A percentile compares a stretch with the other conserved stretches of the same genome.
Conservation (phyloP, 2,797 vertebrate genomes). For the Rhynchotus rufescens region DNA sequence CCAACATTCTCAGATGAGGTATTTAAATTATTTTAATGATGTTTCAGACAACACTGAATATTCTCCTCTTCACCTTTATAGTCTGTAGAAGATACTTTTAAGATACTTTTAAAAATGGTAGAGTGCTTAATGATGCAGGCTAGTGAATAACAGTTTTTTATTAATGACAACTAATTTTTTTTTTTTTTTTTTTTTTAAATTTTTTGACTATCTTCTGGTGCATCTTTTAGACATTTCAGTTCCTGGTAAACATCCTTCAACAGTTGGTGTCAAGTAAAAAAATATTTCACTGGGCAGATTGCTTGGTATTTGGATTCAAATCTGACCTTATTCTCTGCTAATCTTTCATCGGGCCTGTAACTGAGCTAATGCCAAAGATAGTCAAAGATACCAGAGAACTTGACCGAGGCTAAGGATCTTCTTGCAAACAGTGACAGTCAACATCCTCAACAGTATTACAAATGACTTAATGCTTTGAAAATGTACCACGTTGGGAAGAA, state of each 20-base stretch:
- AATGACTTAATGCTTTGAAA: not conserved
- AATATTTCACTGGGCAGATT: constrained; percentile 1
- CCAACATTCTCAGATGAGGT: not conserved
- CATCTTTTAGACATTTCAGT: not conserved
- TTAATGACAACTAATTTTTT: not conserved
- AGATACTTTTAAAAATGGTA: not conserved
- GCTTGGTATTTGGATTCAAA: not conserved
- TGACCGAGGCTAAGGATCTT: not conserved
- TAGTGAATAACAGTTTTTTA: not conserved
- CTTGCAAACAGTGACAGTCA: not conserved
- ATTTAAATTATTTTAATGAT: not conserved
- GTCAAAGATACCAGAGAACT: not conserved
- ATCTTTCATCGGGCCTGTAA: not conserved
- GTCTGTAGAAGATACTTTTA: not conserved
- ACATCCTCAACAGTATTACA: not conserved
- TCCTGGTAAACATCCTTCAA: not conserved
- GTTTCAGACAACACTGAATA: not conserved
- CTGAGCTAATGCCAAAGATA: not conserved
- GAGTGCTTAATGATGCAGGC: not conserved
- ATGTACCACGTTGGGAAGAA: not conserved
- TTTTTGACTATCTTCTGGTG: not conserved
- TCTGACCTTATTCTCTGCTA: not conserved
- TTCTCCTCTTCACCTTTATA: not conserved
- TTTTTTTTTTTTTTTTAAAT: not conserved
- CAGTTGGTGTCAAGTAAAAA: not conserved